Evolutionary conservation across 2,888 invertebrate species (phyloP).

Genomic region (Chalcosyrphus nemorum): DNA sequence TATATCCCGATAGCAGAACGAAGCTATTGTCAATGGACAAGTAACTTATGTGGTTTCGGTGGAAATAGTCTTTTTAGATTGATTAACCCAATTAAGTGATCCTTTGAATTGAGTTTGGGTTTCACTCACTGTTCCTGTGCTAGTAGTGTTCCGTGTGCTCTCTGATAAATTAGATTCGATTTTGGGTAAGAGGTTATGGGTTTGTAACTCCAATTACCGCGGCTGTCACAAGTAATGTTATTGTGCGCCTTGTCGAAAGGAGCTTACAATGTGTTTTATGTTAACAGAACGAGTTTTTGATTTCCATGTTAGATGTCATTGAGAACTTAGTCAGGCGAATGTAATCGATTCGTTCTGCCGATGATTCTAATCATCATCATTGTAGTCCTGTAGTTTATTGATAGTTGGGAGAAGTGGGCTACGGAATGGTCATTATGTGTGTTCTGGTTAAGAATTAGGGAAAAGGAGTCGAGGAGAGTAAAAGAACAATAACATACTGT

Average conservation of each 20-base stretch:
- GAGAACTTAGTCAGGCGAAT: not conserved
- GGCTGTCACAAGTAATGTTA: not conserved
- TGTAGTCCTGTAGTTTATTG: not conserved
- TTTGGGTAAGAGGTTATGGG: conserved; percentile 1
- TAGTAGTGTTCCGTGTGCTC: not conserved
- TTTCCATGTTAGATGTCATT: not conserved
- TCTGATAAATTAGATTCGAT: not conserved
- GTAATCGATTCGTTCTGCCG: not conserved
- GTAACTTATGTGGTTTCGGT: conserved; percentile 7
- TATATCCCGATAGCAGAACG: not conserved
- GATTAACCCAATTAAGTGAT: not conserved
- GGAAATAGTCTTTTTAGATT: conserved; percentile 5
- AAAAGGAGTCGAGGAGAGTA: no score
- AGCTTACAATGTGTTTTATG: not conserved
- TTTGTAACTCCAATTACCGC: conserved; percentile 11
- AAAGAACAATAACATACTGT: no score
- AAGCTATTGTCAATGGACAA: not conserved
- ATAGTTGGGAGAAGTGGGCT: no score
- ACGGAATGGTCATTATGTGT: no score
- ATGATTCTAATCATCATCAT: not conserved
- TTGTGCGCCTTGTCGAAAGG: not conserved
- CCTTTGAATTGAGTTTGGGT: conserved; percentile 1
- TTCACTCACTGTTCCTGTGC: not conserved
- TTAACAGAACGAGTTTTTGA: not conserved
- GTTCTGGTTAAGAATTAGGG: no score